Evolutionary conservation across 2,888 invertebrate species (phyloP).

Genomic region (Drosophila birchii): DNA sequence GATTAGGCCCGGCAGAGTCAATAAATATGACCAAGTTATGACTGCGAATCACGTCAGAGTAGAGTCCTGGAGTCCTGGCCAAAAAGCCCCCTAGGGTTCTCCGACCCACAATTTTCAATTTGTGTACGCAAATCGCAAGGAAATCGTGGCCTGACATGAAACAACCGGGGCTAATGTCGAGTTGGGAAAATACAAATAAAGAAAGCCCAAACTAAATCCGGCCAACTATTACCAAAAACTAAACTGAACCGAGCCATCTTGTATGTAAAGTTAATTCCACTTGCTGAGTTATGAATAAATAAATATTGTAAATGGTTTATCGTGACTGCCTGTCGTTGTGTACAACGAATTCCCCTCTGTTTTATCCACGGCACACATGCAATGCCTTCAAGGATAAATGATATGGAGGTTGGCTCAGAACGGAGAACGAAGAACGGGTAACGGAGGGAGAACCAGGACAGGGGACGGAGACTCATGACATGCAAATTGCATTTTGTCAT

Average conservation of each 20-base stretch:
- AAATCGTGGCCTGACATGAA: constrained; percentile 65
- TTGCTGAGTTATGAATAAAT: constrained; percentile 76
- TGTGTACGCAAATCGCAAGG: constrained; percentile 42
- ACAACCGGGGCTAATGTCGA: constrained; percentile 45
- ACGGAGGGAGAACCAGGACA: neutral
- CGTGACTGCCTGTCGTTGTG: constrained; percentile 76
- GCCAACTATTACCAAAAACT: constrained; percentile 35
- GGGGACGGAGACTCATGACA: constrained; percentile 57
- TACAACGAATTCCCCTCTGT: constrained; percentile 1
- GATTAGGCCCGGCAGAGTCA: constrained; percentile 67
- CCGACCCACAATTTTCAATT: constrained; percentile 37
- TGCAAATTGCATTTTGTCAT: constrained; percentile 77
- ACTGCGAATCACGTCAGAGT: constrained; percentile 71
- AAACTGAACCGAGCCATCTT: constrained; percentile 36
- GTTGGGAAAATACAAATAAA: neutral
- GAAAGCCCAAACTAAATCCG: constrained; percentile 35
- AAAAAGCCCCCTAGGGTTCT: neutral
- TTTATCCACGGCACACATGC: constrained; percentile 22
- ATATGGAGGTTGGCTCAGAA: constrained; percentile 8
- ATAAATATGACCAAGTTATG: constrained; percentile 71
- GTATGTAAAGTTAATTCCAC: constrained; percentile 50
- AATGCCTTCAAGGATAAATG: constrained; percentile 65
- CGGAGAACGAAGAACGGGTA: neutral
- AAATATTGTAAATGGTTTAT: constrained; percentile 78
- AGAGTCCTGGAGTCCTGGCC: constrained; percentile 3